These are phyloP conservation scores for Acipenser transmontanus DNA, from an alignment of 2,797 vertebrate genomes.

Conservation along the genomic window DNA sequence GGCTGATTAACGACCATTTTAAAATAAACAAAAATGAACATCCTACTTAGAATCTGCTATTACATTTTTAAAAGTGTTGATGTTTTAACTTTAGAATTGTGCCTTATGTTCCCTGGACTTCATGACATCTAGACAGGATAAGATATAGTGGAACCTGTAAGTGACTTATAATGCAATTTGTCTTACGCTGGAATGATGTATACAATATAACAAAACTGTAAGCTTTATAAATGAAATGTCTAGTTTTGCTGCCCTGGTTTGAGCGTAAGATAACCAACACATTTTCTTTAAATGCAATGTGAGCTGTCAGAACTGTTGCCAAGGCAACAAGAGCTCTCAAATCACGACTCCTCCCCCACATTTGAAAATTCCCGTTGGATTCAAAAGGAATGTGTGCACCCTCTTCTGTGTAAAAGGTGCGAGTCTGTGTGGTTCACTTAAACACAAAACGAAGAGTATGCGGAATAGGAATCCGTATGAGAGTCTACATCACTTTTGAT, in stretches of 20 bases:
- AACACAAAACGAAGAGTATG: background rate
- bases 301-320: slow-evolving; percentile 51
- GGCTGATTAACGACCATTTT: no score
- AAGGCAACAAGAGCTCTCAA: slow-evolving; percentile 48
- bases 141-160: no score
- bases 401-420: background rate
- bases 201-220: background rate
- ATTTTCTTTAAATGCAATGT: slow-evolving; percentile 9
- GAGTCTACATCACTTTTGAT: background rate
- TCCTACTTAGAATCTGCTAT: no score
- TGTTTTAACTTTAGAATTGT: no score
- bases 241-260: background rate
- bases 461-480: background rate
- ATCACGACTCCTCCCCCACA: slow-evolving; percentile 24
- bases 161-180: no score
- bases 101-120: no score
- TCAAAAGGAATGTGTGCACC: background rate
- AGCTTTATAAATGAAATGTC: background rate
- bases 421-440: no score
- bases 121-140: no score
- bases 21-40: no score
- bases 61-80: no score
- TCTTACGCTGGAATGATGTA: no score
- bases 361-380: background rate
- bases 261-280: slow-evolving; percentile 33